phyloP scores from a whole-genome alignment of 2,888 invertebrate genomes.

The Agrochola lychnidis region DNA sequence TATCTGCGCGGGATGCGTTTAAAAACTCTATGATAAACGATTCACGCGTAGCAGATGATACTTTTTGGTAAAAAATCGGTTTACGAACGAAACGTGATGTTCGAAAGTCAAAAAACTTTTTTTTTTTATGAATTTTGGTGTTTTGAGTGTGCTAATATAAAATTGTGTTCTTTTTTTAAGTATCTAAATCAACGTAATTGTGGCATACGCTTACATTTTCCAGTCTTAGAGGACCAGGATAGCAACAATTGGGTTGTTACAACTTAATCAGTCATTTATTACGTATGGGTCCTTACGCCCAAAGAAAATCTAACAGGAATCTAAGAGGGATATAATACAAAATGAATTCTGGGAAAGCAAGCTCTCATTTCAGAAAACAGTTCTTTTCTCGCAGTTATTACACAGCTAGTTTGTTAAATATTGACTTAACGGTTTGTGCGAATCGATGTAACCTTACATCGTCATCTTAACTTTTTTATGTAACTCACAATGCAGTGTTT shows the following conservation, averaged over 20 bases:
- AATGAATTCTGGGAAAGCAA: too few species aligned
- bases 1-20: slow-evolving; percentile 67
- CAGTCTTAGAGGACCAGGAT: too few species aligned
- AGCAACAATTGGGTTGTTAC: too few species aligned
- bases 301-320: too few species aligned
- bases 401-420: neutral
- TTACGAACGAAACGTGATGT: slow-evolving; percentile 60
- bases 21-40: slow-evolving; percentile 70
- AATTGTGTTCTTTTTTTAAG: neutral
- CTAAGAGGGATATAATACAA: too few species aligned
- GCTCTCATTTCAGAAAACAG: neutral
- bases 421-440: neutral
- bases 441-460: neutral
- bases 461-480: slow-evolving; percentile 2
- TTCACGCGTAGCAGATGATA: slow-evolving; percentile 66
- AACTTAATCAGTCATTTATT: too few species aligned
- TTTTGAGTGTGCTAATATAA: neutral
- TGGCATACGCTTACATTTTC: too few species aligned
- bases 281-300: too few species aligned
- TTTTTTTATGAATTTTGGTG: neutral
- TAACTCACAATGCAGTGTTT: slow-evolving; percentile 8
- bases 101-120: slow-evolving; percentile 26
- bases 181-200: neutral
- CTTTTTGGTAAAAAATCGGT: slow-evolving; percentile 59
- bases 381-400: neutral